Conservation (phyloP, 2,113 vertebrate species). For the Phrynosoma blainvillii region DNA sequence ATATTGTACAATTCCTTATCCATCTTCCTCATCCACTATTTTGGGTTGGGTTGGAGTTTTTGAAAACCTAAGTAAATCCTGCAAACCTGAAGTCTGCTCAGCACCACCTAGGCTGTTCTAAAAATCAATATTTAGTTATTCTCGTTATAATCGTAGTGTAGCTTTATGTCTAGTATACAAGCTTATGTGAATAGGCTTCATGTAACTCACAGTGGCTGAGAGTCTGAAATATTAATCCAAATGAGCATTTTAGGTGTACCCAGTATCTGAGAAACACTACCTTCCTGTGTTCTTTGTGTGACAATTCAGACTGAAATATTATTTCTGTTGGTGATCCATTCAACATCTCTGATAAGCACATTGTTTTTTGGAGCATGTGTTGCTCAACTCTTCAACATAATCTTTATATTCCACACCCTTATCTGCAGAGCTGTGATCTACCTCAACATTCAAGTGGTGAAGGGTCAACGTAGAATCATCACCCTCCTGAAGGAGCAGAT, state of each 20-base stretch:
- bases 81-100: not conserved
- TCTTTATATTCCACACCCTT: not conserved
- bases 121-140: not conserved
- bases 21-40: not conserved
- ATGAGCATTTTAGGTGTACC: not conserved
- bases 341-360: too few species aligned
- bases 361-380: not conserved
- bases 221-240: not conserved
- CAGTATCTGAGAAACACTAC: not conserved
- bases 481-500: slow-evolving; percentile 88
- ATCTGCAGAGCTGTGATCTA: slow-evolving; percentile 86
- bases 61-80: not conserved
- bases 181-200: not conserved
- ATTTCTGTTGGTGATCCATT: not conserved
- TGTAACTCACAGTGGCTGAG: not conserved
- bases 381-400: not conserved
- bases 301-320: accelerated
- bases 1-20: too few species aligned
- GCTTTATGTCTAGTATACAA: not conserved
- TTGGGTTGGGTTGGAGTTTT: not conserved
- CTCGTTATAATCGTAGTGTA: not conserved
- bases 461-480: slow-evolving; percentile 87
- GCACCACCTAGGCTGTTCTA: not conserved
- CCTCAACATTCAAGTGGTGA: slow-evolving; percentile 90
- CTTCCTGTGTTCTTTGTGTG: not conserved